Base-by-base conservation (phyloP, 2,113 vertebrate species). In the Mormyrus iriodes region DNA sequence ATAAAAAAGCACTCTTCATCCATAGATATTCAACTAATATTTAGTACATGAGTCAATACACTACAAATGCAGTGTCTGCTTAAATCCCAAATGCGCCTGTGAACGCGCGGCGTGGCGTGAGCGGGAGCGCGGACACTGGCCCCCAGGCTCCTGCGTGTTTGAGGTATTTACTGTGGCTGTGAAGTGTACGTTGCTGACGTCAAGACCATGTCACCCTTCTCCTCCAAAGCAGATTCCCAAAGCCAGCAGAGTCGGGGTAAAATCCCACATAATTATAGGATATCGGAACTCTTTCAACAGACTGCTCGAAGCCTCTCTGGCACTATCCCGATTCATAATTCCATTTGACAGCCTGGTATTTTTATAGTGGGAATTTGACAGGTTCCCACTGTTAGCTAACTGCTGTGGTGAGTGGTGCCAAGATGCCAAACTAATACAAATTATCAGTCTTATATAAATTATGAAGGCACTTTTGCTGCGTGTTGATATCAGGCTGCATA, bases 311-410 rank as follows among this genome's bases (percentile, higher is more conserved):
- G 69, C 27, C 15, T 52, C n/a, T 53, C 73, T 53, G 46, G 44
- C 49, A 53, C 7, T 88, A 83, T 39, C 27, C 5, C 49, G 1
- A 8, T 55, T 17, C 10, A 53, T 86, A 27, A 86, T 55, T 53
- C 48, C 85, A 9, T 35, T 39, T 53, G 85, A 86, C 85, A 86
- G 85, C 51, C 27, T 86, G 85, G 27, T 55, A 35, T 86, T 86
- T 86, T 86, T 49, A 51, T 31, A 53, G 51, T 31, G 8, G 85
- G 44, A 49, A 49, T 85, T 51, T 86, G 49, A 86, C 85, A 39
- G 51, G 48, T 51, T 55, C 51, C 13, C n/a, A n/a, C 17, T 86
- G 51, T 86, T 31, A 53, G 3, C 31, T 44, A 83, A 44, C 79
- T 10, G 13, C 17, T 83, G 51, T 53, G n/a, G 51, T 86, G 4